A percentile compares a stretch with the other conserved stretches of the same genome.
Conservation (phyloP, 2,888 invertebrate species). For the Acanthoscelides obtectus region DNA sequence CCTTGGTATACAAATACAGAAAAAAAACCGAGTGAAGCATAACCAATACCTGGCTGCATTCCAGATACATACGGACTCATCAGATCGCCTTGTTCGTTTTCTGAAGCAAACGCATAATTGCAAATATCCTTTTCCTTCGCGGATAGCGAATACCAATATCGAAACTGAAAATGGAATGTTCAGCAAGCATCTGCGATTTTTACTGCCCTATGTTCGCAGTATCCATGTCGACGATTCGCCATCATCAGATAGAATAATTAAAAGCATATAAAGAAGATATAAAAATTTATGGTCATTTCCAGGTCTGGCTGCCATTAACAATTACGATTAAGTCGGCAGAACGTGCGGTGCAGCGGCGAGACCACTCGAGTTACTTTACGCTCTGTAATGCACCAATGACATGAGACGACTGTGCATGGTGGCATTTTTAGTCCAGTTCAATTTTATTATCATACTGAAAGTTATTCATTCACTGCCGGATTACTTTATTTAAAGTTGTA, state of each 20-base stretch:
- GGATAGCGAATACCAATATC: neutral
- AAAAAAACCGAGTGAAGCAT: neutral
- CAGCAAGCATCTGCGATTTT: neutral
- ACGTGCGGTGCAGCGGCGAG: neutral
- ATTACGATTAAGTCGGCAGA: neutral
- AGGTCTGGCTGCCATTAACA: neutral
- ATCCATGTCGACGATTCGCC: neutral
- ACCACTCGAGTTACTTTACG: neutral
- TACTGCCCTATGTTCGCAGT: neutral
- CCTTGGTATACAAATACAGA: neutral
- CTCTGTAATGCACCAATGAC: neutral
- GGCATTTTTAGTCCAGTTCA: neutral
- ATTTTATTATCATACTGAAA: no score
- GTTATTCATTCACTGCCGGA: no score
- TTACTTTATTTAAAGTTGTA: no score
- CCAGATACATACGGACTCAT: neutral
- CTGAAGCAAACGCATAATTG: neutral
- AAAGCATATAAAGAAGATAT: neutral
- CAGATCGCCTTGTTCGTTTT: neutral
- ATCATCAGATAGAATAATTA: neutral
- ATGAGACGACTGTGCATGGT: neutral
- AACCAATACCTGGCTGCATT: neutral
- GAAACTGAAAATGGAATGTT: neutral
- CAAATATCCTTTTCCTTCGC: neutral
- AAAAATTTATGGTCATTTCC: neutral